These are phyloP conservation scores for Acanthosepion pharaonis DNA, from an alignment of 2,888 invertebrate species.

Conservation along the genomic window DNA sequence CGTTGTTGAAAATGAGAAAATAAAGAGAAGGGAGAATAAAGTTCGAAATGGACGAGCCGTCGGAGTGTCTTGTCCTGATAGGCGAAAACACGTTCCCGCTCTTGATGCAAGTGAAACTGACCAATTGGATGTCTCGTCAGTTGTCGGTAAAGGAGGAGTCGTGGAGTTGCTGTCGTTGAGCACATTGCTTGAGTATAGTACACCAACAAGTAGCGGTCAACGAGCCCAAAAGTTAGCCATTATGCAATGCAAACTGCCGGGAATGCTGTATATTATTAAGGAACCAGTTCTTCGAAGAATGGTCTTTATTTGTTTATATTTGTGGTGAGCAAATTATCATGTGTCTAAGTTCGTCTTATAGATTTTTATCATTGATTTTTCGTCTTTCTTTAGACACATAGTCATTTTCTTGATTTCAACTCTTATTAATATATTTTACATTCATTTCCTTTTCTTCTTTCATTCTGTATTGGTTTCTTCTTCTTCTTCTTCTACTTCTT, in stretches of 20 bases:
- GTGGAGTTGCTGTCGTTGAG: neutral
- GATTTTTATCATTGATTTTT: no score
- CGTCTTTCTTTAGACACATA: no score
- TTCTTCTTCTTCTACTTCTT: no score
- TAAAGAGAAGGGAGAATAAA: neutral
- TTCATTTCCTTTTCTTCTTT: no score
- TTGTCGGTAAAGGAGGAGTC: neutral
- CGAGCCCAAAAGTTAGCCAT: neutral
- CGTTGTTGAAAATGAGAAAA: neutral
- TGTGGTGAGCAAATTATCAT: neutral
- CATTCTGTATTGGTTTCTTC: no score
- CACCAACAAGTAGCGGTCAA: neutral
- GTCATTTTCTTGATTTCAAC: no score
- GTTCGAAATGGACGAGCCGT: neutral
- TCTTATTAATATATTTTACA: no score
- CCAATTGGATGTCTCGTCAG: neutral
- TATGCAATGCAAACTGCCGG: constrained; percentile 34
- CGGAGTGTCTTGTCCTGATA: neutral
- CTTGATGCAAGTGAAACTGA: neutral
- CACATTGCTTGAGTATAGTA: neutral
- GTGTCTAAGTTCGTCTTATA: no score
- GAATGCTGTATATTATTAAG: constrained; percentile 39
- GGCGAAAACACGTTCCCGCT: neutral
- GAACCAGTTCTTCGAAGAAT: constrained; percentile 39
- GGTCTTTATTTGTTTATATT: constrained; percentile 41